These are phyloP conservation scores for Diaphora mendica DNA, from an alignment of 2,888 invertebrate species.

Conservation along the genomic window DNA sequence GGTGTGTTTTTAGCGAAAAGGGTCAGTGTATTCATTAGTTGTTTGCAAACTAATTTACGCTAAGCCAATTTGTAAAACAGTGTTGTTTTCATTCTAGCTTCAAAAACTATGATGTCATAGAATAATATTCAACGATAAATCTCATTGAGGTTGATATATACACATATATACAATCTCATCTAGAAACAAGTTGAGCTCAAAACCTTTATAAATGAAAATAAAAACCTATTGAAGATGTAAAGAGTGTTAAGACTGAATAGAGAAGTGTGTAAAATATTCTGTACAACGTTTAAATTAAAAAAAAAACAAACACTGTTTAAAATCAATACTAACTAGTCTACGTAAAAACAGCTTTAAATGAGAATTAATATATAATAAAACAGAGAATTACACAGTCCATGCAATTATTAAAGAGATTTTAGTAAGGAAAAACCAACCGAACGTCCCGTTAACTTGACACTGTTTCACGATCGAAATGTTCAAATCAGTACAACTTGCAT, in stretches of 20 bases:
- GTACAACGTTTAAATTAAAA: too few species aligned
- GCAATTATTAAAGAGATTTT: slow-evolving; percentile 19
- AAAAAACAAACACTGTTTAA: too few species aligned
- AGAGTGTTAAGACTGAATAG: too few species aligned
- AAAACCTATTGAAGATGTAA: too few species aligned
- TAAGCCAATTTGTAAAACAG: slow-evolving; percentile 28
- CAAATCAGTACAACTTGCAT: slow-evolving; percentile 26
- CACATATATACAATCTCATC: neutral
- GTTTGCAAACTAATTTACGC: slow-evolving; percentile 49
- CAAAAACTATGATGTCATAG: neutral
- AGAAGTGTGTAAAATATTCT: too few species aligned
- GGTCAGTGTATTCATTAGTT: slow-evolving; percentile 62
- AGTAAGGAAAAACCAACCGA: slow-evolving; percentile 32
- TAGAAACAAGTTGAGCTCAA: too few species aligned
- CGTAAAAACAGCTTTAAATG: neutral
- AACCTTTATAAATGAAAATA: too few species aligned
- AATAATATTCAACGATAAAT: neutral
- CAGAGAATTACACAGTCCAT: neutral
- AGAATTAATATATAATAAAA: slow-evolving; percentile 9
- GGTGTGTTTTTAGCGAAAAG: slow-evolving; percentile 53
- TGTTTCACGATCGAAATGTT: slow-evolving; percentile 41
- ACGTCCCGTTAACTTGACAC: slow-evolving; percentile 42
- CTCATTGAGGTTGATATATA: neutral
- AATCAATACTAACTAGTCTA: too few species aligned
- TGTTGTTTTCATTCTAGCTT: neutral